phyloP scores from a whole-genome alignment of 2,797 vertebrate genomes.

The Scolopax rusticola region DNA sequence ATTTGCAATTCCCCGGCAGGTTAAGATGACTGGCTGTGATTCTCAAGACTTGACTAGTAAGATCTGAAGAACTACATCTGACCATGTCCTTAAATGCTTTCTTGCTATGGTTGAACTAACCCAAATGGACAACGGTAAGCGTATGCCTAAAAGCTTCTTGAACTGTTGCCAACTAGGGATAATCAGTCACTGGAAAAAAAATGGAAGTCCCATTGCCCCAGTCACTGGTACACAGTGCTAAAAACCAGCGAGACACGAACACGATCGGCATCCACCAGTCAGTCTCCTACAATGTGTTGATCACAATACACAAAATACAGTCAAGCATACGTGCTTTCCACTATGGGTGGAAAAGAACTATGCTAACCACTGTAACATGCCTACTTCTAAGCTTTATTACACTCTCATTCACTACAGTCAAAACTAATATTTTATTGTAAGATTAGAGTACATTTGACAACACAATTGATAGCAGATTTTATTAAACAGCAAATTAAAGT shows the following conservation, averaged over 20 bases:
- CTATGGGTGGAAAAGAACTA: background rate
- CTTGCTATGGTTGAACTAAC: background rate
- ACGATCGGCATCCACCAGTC: background rate
- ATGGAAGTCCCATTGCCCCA: background rate
- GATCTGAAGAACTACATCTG: background rate
- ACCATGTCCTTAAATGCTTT: background rate
- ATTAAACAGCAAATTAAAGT: background rate
- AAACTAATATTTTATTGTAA: background rate
- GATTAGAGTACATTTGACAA: background rate
- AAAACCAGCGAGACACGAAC: fast-evolving
- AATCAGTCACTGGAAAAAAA: background rate
- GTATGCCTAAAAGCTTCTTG: background rate
- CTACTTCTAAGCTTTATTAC: background rate
- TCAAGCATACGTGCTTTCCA: background rate
- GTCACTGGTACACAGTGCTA: too few species aligned
- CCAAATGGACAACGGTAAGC: background rate
- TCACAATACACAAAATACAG: background rate
- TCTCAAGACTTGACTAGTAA: background rate
- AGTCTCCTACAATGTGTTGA: background rate
- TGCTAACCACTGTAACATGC: background rate
- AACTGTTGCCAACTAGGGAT: background rate
- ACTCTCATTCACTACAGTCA: background rate
- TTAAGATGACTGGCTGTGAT: background rate
- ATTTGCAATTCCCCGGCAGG: background rate
- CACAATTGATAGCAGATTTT: background rate